These are phyloP conservation scores for Trichoplusia ni DNA, from an alignment of 1,140 invertebrate species.

Conservation along the genomic window DNA sequence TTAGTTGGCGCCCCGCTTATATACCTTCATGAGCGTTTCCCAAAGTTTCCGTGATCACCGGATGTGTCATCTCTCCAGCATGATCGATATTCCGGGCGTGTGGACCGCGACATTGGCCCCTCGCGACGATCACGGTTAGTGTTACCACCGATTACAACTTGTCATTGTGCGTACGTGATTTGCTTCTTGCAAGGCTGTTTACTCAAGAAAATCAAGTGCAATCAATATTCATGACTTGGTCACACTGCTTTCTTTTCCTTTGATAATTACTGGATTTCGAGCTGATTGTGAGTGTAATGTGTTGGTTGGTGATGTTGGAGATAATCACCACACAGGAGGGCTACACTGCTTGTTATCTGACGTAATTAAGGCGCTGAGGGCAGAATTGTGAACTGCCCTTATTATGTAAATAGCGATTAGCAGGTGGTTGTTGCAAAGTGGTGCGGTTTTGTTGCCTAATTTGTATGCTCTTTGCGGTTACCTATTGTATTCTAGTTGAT, in stretches of 20 bases:
- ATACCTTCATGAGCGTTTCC: slow-evolving; percentile 63
- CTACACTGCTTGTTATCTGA: slow-evolving; percentile 1
- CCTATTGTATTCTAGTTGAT: not conserved
- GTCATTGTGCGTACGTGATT: slow-evolving; percentile 72
- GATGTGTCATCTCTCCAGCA: slow-evolving; percentile 63
- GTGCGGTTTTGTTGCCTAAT: not conserved
- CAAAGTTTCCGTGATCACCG: slow-evolving; percentile 65
- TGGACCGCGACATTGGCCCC: slow-evolving; percentile 73
- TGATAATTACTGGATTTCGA: slow-evolving; percentile 17
- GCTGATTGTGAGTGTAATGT: slow-evolving; percentile 10
- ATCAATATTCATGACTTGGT: slow-evolving; percentile 73
- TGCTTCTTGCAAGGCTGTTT: slow-evolving; percentile 44
- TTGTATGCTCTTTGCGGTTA: not conserved
- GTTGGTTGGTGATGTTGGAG: slow-evolving; percentile 5
- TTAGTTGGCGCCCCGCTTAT: slow-evolving; percentile 47
- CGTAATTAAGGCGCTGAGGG: slow-evolving; percentile 16
- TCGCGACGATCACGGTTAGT: slow-evolving; percentile 68
- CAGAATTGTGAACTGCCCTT: slow-evolving; percentile 12
- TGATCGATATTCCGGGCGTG: slow-evolving; percentile 71
- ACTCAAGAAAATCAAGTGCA: slow-evolving; percentile 62
- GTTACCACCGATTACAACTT: slow-evolving; percentile 70
- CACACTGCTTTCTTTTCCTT: slow-evolving; percentile 64
- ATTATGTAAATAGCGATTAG: slow-evolving; percentile 23
- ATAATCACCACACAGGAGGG: slow-evolving; percentile 13
- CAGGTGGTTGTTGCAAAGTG: slow-evolving; percentile 2